Conservation (phyloP, 2,888 invertebrate genomes). For the Terebella lapidaria region DNA sequence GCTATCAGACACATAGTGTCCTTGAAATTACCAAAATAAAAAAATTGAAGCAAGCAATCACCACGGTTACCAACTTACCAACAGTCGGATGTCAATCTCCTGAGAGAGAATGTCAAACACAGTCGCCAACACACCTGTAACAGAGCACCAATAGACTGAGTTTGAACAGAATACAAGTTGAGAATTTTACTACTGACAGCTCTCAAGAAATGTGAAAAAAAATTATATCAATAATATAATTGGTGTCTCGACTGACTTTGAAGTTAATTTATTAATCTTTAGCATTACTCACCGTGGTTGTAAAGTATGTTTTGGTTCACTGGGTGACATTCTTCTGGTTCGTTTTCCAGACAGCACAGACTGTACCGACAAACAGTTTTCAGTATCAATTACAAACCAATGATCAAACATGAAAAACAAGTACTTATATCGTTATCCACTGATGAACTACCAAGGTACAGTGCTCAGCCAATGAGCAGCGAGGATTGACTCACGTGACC, state of each 20-base stretch:
- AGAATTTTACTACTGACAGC: background rate
- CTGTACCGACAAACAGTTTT: constrained; percentile 30
- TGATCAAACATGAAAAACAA: too few relatives aligned
- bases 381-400: too few relatives aligned
- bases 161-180: background rate
- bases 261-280: too few relatives aligned
- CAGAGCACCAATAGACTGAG: background rate
- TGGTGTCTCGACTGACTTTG: too few relatives aligned
- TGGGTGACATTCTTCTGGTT: constrained; percentile 49
- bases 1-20: too few relatives aligned
- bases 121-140: constrained; percentile 42
- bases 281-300: constrained; percentile 48
- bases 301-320: constrained; percentile 53
- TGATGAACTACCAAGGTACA: too few relatives aligned
- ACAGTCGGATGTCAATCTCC: constrained; percentile 43
- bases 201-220: too few relatives aligned
- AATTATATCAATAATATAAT: too few relatives aligned
- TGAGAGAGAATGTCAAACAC: constrained; percentile 46
- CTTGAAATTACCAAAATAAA: too few relatives aligned
- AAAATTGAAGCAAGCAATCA: too few relatives aligned
- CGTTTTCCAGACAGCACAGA: constrained; percentile 48
- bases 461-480: too few relatives aligned
- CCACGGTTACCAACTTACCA: constrained; percentile 36
- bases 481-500: background rate
- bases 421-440: too few relatives aligned